These are phyloP conservation scores for Trichogramma pretiosum DNA, from an alignment of 1,140 invertebrate genomes.

Conservation along the genomic window DNA sequence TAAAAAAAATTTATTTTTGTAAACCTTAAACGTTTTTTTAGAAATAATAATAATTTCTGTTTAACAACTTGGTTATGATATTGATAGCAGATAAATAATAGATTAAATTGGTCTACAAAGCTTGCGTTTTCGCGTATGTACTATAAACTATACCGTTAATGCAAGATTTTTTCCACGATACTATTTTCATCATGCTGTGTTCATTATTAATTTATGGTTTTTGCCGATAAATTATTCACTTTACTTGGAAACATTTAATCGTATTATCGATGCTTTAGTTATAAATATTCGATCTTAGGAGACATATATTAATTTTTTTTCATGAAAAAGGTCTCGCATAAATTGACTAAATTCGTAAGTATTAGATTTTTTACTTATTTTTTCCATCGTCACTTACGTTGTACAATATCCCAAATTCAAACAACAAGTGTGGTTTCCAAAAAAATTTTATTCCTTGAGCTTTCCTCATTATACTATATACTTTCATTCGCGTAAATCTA, in stretches of 20 bases:
- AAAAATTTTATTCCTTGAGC: too few species aligned
- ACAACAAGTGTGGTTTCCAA: too few species aligned
- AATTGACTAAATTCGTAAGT: conserved; percentile 40
- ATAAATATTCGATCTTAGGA: conserved; percentile 31
- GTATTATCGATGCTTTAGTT: conserved; percentile 24
- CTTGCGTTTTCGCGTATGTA: too few species aligned
- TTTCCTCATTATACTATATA: conserved; percentile 21
- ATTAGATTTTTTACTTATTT: conserved; percentile 9
- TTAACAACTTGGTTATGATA: too few species aligned
- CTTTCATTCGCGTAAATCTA: neutral
- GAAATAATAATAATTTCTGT: too few species aligned
- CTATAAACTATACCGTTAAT: conserved; percentile 8
- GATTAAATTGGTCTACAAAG: too few species aligned
- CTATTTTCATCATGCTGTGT: too few species aligned
- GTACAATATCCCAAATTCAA: conserved; percentile 4
- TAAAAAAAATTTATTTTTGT: too few species aligned
- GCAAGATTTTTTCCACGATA: too few species aligned
- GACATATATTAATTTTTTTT: conserved; percentile 17
- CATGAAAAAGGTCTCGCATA: conserved; percentile 36
- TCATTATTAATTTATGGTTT: conserved; percentile 21
- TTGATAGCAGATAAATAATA: too few species aligned
- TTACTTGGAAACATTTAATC: conserved; percentile 24
- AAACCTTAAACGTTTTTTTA: too few species aligned
- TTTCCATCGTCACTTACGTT: neutral
- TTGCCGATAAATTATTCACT: conserved; percentile 20